A percentile compares a stretch with the other conserved stretches of the same genome.
Evolutionary conservation across 1,140 invertebrate species (phyloP).

Genomic region (Aphelinus certus): DNA sequence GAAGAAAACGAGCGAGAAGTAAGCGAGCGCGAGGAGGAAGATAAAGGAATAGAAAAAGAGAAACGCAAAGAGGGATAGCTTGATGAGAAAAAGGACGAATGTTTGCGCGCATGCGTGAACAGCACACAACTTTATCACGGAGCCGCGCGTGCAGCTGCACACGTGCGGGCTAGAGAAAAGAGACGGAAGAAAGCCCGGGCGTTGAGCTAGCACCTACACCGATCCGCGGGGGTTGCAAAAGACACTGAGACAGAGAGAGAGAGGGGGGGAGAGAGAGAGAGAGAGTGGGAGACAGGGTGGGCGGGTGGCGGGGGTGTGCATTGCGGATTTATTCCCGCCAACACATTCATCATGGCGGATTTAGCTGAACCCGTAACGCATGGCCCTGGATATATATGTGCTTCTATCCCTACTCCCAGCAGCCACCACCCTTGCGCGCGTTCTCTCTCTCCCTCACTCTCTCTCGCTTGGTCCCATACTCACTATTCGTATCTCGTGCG

Average conservation of each 20-base stretch:
- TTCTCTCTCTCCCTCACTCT: slow-evolving; percentile 39
- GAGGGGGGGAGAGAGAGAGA: slow-evolving; percentile 43
- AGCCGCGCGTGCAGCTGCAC: slow-evolving; percentile 10
- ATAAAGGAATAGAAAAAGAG: slow-evolving; percentile 33
- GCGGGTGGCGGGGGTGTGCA: slow-evolving; percentile 62
- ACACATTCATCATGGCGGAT: slow-evolving; percentile 69
- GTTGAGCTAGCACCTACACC: slow-evolving; percentile 11
- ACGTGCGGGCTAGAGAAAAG: slow-evolving; percentile 20
- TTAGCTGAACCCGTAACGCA: slow-evolving; percentile 68
- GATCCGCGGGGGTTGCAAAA: slow-evolving; percentile 35
- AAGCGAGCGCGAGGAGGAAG: slow-evolving; percentile 38
- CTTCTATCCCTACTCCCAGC: slow-evolving; percentile 49
- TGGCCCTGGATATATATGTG: slow-evolving; percentile 67
- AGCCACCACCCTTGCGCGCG: slow-evolving; percentile 5
- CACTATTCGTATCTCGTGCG: slow-evolving; percentile 11
- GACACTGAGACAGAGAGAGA: slow-evolving; percentile 42
- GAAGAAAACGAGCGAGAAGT: slow-evolving; percentile 33
- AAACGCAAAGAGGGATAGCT: slow-evolving; percentile 32
- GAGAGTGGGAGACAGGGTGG: slow-evolving; percentile 44
- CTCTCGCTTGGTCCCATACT: slow-evolving; percentile 26
- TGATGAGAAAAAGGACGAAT: slow-evolving; percentile 44
- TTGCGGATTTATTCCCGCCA: slow-evolving; percentile 68
- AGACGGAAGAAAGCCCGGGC: neutral
- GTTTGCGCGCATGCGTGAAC: slow-evolving; percentile 49
- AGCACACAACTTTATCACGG: slow-evolving; percentile 39